These are phyloP conservation scores for Drosophila albomicans DNA, from an alignment of 1,140 invertebrate genomes.

Conservation along the genomic window DNA sequence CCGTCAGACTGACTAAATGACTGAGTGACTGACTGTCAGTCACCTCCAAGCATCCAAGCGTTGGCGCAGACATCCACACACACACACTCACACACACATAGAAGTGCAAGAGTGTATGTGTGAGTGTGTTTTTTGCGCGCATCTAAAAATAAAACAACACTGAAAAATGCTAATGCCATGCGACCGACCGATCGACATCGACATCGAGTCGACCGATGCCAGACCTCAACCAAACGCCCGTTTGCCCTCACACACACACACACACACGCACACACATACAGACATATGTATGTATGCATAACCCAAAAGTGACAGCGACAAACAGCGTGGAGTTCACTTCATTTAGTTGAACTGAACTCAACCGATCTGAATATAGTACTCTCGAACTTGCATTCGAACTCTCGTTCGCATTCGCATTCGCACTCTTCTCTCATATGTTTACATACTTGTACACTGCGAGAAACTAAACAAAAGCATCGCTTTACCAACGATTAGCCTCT, in stretches of 20 bases:
- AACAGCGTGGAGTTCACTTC: slow-evolving; percentile 58
- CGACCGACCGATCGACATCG: slow-evolving; percentile 71
- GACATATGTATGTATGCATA: slow-evolving; percentile 12
- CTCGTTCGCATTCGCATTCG: not conserved
- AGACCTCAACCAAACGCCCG: slow-evolving; percentile 62
- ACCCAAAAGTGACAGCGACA: slow-evolving; percentile 61
- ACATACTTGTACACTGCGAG: slow-evolving; percentile 33
- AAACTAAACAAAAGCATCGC: slow-evolving; percentile 22
- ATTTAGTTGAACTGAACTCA: slow-evolving; percentile 53
- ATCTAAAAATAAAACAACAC: slow-evolving; percentile 71
- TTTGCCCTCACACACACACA: slow-evolving; percentile 56
- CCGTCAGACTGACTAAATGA: slow-evolving; percentile 47
- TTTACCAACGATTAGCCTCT: not conserved
- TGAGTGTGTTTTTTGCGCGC: slow-evolving; percentile 69
- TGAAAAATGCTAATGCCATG: slow-evolving; percentile 76
- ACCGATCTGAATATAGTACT: slow-evolving; percentile 57
- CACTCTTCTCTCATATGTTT: slow-evolving; percentile 10
- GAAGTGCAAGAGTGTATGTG: slow-evolving; percentile 26
- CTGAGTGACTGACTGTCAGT: slow-evolving; percentile 51
- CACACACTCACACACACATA: slow-evolving; percentile 17
- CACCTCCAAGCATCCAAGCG: slow-evolving; percentile 59
- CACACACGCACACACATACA: slow-evolving; percentile 22
- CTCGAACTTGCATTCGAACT: slow-evolving; percentile 8
- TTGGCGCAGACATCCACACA: slow-evolving; percentile 47
- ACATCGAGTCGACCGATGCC: slow-evolving; percentile 65